Base-by-base conservation (phyloP, 2,888 invertebrate genomes). In the Parnassius glacialis region DNA sequence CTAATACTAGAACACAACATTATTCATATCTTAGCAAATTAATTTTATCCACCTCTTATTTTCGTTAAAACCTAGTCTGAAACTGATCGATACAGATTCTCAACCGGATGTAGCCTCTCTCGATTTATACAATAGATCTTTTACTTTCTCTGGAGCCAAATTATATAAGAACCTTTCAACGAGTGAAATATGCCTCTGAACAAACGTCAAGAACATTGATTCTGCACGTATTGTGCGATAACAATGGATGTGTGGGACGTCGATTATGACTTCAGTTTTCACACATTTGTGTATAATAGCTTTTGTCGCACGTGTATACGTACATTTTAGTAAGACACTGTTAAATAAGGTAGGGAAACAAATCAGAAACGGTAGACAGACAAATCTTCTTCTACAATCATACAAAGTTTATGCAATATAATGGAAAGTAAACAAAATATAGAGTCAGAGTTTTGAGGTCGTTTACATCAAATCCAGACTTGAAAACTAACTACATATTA, bases 151-250 rank as follows among this genome's bases (percentile, higher is more conserved):
- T 20, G 12, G 12, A 52, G 44, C 45, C 50, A 53, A 57, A 57
- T 62, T 62, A 57, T 16, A 48, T 62, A 62, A 61, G 47, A 57
- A 57, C 52, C 52, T 57, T 61, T 57, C 52, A 47, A 61, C 61
- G 25, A 52, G 62, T 57, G 57, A 62, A 62, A 62, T 62, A 57
- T 62, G 57, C 53, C 48, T 62, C 42, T 41, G 42, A 53, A 57
- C 52, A 62, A 57, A 48, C 7, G 34, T 34, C 34, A 34, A 34
- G 34, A 47, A n/a, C 52, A 53, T 53, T 53, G 53, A 53, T 43
- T 20, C 52, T 48, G 61, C 25, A 48, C 56, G 16, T 43, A 52
- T 61, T 61, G 51, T 61, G 44, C 9, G 47, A 50, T 44, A 48
- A 57, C 62, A 62, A 57, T 53, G 57, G 52, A 16, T 43, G 47